Evolutionary conservation across 2,113 vertebrate genomes (phyloP), one percentile per base, ranked within the genome.

Genomic region (Narcine bancroftii): DNA sequence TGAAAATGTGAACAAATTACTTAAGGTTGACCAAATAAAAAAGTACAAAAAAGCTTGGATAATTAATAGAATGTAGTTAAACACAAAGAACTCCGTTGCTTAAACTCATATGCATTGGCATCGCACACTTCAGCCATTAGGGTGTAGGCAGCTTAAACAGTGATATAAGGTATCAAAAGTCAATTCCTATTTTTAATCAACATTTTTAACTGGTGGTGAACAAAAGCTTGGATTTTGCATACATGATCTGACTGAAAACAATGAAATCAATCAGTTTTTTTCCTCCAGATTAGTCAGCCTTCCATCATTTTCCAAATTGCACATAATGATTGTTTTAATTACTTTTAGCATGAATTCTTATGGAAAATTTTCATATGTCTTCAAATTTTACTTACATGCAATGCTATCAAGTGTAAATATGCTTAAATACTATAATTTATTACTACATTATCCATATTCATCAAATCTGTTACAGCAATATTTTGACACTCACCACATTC

Each of bases 61-160:
- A 79, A 47, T 83, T 72, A 11, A 53, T n/a, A 11, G n/a, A 26
- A 29, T n/a, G 56, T 36, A 56, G 33, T 36, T 39, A 87, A 85
- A 33, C 81, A 87, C n/a, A 87, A 87, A 87, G 53, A 36, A 24
- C 29, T 85, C 56, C 50, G 26, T 26, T 71, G 63, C 42, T 91
- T 66, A 91, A 91, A 69, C 39, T 69, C 65, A 33, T 63, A 91
- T 47, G 24, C 42, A 47, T 63, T 47, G 47, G 65, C 89, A 71
- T 63, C 69, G 71, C 26, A 45, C 13, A 71, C 21, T 71, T 66
- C 63, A 66, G 65, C 63, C 63, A 91, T 91, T 69, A 69, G 89
- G 65, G 89, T 69, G 36, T 69, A 69, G 63, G 87, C 63, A 91
- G 63, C 87, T 66, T 66, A 91, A 45, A 91, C 87, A 91, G 50